Percentiles rank a stretch among this genome's conserved stretches.
phyloP scores from a whole-genome alignment of 37 sponge, comb jelly and placozoan genomes.

The Theonella swinhoei region DNA sequence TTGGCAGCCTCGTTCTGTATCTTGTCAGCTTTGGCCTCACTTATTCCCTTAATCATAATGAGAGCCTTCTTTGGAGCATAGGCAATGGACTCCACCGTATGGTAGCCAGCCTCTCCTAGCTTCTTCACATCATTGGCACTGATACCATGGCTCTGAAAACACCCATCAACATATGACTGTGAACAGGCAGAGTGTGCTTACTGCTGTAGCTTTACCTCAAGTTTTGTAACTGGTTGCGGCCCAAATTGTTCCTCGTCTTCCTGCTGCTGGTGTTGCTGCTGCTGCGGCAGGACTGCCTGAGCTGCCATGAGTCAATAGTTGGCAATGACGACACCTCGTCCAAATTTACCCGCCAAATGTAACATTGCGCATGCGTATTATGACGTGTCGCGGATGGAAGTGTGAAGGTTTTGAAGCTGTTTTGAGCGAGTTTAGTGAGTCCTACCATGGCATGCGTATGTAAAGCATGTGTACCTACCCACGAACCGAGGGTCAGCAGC shows the following conservation, averaged over 20 bases:
- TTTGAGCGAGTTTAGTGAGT: no score
- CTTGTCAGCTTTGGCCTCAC: conserved; percentile 99
- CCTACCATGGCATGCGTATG: no score
- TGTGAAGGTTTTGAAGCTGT: no score
- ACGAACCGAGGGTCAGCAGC: no score
- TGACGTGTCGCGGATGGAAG: no score
- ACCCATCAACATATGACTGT: no score
- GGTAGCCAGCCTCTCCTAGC: conserved; percentile 93
- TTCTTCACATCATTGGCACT: conserved; percentile 97
- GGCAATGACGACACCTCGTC: background rate
- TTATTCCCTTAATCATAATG: conserved; percentile 94
- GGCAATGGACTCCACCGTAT: conserved; percentile 98
- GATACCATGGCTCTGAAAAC: conserved; percentile 79
- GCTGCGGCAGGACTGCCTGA: conserved; percentile 15
- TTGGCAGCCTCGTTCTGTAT: conserved; percentile 93
- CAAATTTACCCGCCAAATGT: background rate
- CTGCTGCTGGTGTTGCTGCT: conserved; percentile 23
- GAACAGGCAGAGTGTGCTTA: background rate
- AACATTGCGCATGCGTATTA: background rate
- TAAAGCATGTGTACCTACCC: no score
- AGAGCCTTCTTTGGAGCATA: conserved; percentile 98
- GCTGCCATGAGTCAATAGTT: conserved; percentile 32
- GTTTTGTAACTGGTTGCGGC: conserved; percentile 54
- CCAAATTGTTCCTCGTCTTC: conserved; percentile 66
- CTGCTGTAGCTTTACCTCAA: conserved; percentile 55